Conservation (phyloP, 2,797 vertebrate species). For the Clamator glandarius region DNA sequence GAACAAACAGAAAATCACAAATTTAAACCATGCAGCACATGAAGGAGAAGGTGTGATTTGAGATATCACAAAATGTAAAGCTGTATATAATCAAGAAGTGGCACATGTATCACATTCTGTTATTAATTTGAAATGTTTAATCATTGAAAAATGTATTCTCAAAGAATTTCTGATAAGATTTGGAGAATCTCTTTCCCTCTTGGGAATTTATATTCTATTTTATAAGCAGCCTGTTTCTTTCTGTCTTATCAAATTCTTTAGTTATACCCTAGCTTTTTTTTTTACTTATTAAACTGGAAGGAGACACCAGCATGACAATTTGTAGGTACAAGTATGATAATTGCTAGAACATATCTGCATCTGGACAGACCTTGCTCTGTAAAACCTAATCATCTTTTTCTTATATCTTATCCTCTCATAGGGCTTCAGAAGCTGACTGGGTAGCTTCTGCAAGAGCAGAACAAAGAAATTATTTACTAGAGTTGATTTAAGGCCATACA, state of each 20-base stretch:
- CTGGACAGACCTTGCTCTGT: neutral
- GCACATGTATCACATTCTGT: neutral
- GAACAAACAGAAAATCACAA: neutral
- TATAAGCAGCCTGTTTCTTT: neutral
- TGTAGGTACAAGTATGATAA: neutral
- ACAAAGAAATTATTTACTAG: neutral
- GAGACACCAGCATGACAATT: neutral
- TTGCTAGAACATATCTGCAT: neutral
- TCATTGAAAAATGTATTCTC: neutral
- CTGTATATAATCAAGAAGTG: neutral
- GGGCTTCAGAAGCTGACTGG: neutral
- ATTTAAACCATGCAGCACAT: neutral
- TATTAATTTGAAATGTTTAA: constrained; percentile 8
- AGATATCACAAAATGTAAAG: neutral
- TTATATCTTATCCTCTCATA: neutral
- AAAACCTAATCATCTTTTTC: neutral
- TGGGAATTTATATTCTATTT: neutral
- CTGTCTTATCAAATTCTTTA: neutral
- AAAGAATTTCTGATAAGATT: neutral
- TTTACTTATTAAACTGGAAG: neutral
- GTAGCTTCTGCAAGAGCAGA: neutral
- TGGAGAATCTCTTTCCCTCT: neutral
- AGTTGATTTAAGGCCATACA: neutral
- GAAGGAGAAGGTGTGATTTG: neutral
- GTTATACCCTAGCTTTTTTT: neutral